Evolutionary conservation across 2,888 invertebrate genomes (phyloP), one percentile per base, ranked within the genome.

Genomic region (Dolomedes plantarius): DNA sequence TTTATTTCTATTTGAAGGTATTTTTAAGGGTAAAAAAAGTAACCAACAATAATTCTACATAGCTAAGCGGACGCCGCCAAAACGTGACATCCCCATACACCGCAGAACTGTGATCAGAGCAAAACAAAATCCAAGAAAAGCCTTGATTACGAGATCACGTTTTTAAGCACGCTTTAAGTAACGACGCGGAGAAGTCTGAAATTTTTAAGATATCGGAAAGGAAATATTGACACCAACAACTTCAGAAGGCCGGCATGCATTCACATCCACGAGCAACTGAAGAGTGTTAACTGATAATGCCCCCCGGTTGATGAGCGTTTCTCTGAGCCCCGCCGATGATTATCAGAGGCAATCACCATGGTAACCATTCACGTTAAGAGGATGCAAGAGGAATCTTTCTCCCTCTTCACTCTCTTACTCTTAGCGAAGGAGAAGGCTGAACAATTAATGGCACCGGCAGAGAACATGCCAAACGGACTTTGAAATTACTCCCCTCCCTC

Each of bases 291-390:
- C 83, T 77, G 83, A 85, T 85, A 85, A 85, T 85, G 77, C 83
- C 83, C 83, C 76, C 77, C 76, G 77, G 77, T 85, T 85, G 83
- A 85, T 85, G 83, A 85, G 83, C 67, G 67, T 85, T 77, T 85
- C 83, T 85, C 50, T 50, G 67, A 69, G 74, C 56, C 68, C 68
- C 80, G 56, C 74, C 31, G 81, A 85, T 85, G 83, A 85, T 85
- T 72, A 85, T 85, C 83, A 85, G 83, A 75, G 39, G 83, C 83
- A 85, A 85, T 85, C 83, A 73, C 83, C 83, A 77, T 85, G 77
- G 83, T 56, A 85, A 85, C 83, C 65, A 76, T 72, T 64, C 78
- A 79, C 64, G 78, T 71, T 77, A 85, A 77, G 83, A 85, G 83
- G 83, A 85, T 85, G 83, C 71, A 56, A 77, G 83, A 77, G 77